Conservation (phyloP, 2,888 invertebrate species). For the Pegoplata infirma region DNA sequence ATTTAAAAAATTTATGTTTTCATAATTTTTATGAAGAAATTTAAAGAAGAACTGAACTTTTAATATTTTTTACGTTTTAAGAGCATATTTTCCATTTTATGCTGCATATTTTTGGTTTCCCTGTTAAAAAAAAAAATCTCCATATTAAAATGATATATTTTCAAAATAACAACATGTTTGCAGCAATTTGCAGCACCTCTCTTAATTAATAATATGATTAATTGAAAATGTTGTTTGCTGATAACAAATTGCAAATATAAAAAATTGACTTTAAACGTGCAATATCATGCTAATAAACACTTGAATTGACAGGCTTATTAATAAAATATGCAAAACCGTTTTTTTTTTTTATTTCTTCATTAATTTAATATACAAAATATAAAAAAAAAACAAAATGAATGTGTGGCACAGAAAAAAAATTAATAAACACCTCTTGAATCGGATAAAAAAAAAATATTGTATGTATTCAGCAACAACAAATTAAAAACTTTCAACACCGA, state of each 20-base stretch:
- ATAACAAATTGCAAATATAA: conserved; percentile 53
- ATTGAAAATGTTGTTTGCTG: conserved; percentile 43
- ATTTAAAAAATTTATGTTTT: too few species aligned
- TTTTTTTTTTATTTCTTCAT: not conserved
- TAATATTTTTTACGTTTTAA: too few species aligned
- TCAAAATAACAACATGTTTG: not conserved
- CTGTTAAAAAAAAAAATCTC: not conserved
- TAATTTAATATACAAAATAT: conserved; percentile 8
- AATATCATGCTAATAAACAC: conserved; percentile 61
- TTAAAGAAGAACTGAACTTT: not conserved
- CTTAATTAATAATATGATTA: conserved; percentile 56
- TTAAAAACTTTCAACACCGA: conserved; percentile 54
- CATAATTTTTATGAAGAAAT: too few species aligned
- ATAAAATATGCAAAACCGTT: conserved; percentile 60
- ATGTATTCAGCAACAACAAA: conserved; percentile 50
- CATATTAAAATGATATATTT: too few species aligned
- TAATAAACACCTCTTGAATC: conserved; percentile 50
- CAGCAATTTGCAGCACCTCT: conserved; percentile 28
- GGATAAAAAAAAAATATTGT: conserved; percentile 10
- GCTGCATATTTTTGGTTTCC: too few species aligned
- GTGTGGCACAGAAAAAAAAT: conserved; percentile 21
- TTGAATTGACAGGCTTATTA: conserved; percentile 59
- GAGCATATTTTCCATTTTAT: not conserved
- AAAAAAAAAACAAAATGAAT: conserved; percentile 30
- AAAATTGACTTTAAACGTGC: conserved; percentile 43